These are phyloP conservation scores for Rhinopomastus cyanomelas DNA, from an alignment of 2,113 vertebrate species.

Conservation along the genomic window DNA sequence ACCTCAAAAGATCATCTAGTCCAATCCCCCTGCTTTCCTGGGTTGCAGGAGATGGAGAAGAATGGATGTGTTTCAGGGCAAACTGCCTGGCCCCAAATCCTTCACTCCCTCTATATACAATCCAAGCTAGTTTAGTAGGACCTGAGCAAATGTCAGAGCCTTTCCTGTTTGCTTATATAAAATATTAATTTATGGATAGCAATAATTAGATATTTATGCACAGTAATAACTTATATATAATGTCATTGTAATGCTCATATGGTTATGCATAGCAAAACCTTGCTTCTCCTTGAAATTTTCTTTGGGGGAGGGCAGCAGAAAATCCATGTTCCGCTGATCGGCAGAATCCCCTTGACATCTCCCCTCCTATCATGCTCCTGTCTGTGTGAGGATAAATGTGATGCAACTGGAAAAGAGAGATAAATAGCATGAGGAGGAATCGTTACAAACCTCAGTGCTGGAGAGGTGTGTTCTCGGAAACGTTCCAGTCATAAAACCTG, in stretches of 20 bases:
- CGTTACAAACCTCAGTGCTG: slow-evolving; percentile 52
- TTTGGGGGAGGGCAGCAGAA: neutral
- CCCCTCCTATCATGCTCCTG: slow-evolving; percentile 54
- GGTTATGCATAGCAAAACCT: slow-evolving; percentile 24
- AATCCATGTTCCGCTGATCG: slow-evolving; percentile 52
- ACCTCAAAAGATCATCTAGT: no score
- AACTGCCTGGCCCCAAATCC: neutral
- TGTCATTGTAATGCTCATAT: slow-evolving; percentile 6
- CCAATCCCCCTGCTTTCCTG: no score
- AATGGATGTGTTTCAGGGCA: neutral
- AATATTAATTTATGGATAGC: no score
- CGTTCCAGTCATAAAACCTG: slow-evolving; percentile 49
- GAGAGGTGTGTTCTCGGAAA: slow-evolving; percentile 34
- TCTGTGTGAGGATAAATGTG: slow-evolving; percentile 51
- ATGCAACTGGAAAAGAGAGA: slow-evolving; percentile 68
- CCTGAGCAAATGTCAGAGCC: slow-evolving; percentile 31
- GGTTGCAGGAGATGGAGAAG: neutral
- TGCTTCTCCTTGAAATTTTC: slow-evolving; percentile 54
- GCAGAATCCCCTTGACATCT: slow-evolving; percentile 61
- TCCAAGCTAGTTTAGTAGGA: neutral
- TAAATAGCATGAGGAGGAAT: slow-evolving; percentile 60
- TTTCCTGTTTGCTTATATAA: neutral
- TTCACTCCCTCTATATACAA: neutral
- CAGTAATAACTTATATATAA: no score
- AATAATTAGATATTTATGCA: no score